Conservation (phyloP, 2,888 invertebrate genomes). For the Onthophagus sagittarius region DNA sequence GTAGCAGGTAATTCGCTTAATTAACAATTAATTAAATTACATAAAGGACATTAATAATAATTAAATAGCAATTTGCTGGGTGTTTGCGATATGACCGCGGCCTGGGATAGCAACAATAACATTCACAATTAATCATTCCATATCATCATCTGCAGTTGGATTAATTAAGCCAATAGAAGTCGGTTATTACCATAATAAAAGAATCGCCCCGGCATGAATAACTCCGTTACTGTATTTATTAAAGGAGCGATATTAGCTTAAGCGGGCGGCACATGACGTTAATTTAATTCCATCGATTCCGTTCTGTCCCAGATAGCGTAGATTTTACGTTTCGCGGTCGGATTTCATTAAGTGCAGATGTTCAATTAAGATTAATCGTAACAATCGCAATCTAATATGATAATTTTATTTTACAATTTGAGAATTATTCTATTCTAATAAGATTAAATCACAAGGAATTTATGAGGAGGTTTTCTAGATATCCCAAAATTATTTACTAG, state of each 20-base stretch:
- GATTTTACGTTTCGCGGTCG: neutral
- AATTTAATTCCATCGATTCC: neutral
- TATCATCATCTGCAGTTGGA: conserved; percentile 33
- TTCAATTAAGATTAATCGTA: neutral
- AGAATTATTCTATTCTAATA: neutral
- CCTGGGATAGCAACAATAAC: conserved; percentile 16
- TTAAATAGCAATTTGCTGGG: conserved; percentile 37
- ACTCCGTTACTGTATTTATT: conserved; percentile 22
- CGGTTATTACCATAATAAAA: conserved; percentile 36
- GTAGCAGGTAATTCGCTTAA: conserved; percentile 39
- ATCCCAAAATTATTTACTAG: no score
- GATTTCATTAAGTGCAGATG: neutral
- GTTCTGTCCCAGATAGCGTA: neutral
- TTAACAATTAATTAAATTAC: conserved; percentile 45
- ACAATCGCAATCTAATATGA: neutral
- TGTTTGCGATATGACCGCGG: conserved; percentile 30
- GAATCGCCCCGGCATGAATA: conserved; percentile 27
- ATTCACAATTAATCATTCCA: conserved; percentile 37
- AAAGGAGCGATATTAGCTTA: conserved; percentile 17
- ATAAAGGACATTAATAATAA: conserved; percentile 38
- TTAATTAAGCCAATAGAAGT: conserved; percentile 40
- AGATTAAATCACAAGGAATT: neutral
- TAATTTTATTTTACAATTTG: neutral
- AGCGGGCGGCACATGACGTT: neutral
- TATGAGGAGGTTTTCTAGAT: no score